Conservation (phyloP, 1,140 invertebrate species). For the Chironomus striatipennis region DNA sequence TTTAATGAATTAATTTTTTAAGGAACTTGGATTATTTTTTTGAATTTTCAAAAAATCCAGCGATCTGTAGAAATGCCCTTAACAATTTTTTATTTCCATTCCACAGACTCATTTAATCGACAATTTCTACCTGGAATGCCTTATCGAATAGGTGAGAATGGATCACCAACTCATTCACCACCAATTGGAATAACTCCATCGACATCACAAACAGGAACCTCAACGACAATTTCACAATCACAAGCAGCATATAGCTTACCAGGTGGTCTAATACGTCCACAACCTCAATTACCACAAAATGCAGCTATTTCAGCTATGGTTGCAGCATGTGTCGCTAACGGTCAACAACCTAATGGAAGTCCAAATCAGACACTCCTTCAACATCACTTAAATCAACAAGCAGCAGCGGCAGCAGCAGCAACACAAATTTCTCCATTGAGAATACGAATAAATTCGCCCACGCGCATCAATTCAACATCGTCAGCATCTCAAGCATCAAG, state of each 20-base stretch:
- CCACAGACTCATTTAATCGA: conserved; percentile 23
- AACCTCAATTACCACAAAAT: conserved; percentile 39
- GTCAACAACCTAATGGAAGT: conserved; percentile 30
- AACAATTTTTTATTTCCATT: background rate
- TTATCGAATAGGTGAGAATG: conserved; percentile 25
- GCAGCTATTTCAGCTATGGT: conserved; percentile 38
- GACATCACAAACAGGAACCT: conserved; percentile 30
- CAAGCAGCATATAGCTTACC: conserved; percentile 36
- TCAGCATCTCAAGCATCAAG: conserved; percentile 16
- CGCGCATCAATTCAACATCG: conserved; percentile 37
- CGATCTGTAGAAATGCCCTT: no score
- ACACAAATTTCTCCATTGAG: conserved; percentile 40
- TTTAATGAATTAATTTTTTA: no score
- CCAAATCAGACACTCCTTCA: conserved; percentile 23
- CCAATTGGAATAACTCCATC: conserved; percentile 27
- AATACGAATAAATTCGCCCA: conserved; percentile 43
- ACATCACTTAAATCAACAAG: conserved; percentile 30
- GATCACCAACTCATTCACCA: conserved; percentile 26
- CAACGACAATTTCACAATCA: conserved; percentile 34
- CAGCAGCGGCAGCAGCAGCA: conserved; percentile 36
- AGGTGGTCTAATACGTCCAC: conserved; percentile 38
- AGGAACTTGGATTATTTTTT: no score
- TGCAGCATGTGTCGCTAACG: conserved; percentile 35
- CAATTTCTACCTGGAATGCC: conserved; percentile 24
- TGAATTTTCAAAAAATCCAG: no score